A percentile compares a stretch with the other conserved stretches of the same genome.
Evolutionary conservation across 2,797 vertebrate species (phyloP).

Genomic region (Lutjanus argentimaculatus): DNA sequence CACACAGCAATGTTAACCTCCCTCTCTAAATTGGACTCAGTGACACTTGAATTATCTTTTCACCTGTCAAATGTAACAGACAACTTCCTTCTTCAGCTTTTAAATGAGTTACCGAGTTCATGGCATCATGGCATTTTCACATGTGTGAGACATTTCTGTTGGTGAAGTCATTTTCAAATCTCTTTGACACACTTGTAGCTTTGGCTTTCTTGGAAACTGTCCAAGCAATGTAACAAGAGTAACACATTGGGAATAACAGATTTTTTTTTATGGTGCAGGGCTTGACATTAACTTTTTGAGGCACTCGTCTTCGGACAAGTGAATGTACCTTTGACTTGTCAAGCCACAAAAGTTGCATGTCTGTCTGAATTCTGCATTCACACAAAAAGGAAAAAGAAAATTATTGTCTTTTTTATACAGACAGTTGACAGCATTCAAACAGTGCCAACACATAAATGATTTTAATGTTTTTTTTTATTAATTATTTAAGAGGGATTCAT

Average conservation of each 20-base stretch:
- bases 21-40: neutral
- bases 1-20: neutral
- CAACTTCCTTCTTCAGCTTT: neutral
- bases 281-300: too few species aligned
- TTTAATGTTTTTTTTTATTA: too few species aligned
- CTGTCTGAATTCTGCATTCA: too few species aligned
- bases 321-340: too few species aligned
- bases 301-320: too few species aligned
- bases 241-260: neutral
- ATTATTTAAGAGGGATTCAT: too few species aligned
- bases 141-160: neutral
- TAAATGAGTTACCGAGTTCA: neutral
- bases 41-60: neutral
- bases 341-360: too few species aligned
- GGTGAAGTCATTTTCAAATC: neutral
- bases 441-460: too few species aligned
- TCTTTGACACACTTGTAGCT: neutral
- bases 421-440: too few species aligned
- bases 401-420: too few species aligned
- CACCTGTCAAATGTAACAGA: neutral
- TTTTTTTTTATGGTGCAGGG: neutral
- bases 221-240: neutral
- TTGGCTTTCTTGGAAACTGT: neutral
- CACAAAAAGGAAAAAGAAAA: too few species aligned
- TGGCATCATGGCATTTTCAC: neutral